Conservation (phyloP, 2,113 vertebrate species). For the Montifringilla adamsi region DNA sequence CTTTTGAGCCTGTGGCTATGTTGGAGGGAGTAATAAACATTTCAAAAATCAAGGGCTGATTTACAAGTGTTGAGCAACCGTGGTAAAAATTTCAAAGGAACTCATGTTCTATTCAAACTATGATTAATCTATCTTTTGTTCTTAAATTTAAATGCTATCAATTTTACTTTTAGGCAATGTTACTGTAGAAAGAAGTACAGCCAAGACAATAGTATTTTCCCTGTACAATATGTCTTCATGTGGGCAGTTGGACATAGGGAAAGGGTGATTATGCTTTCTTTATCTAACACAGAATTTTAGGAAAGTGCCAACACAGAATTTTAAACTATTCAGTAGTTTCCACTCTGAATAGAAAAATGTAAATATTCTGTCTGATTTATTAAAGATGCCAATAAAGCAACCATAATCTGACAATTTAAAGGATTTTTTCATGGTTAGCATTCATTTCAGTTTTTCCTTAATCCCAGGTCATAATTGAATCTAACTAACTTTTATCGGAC, state of each 20-base stretch:
- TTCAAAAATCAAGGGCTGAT: background rate
- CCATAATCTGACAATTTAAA: constrained; percentile 15
- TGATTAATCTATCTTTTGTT: background rate
- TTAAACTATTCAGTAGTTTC: constrained; percentile 2
- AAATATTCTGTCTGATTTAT: constrained; percentile 8
- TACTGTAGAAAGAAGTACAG: background rate
- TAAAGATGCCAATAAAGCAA: constrained; percentile 1
- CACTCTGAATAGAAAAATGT: background rate
- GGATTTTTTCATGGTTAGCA: background rate
- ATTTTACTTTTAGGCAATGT: background rate
- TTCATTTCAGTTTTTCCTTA: background rate
- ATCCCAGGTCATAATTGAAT: background rate
- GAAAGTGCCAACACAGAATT: background rate
- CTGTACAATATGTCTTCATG: background rate
- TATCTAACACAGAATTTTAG: background rate
- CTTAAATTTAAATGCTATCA: constrained; percentile 3
- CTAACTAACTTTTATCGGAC: background rate
- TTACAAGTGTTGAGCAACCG: background rate
- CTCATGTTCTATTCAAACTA: background rate
- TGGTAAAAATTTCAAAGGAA: background rate
- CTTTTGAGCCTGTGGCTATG: background rate
- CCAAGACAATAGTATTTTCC: background rate
- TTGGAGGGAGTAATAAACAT: background rate
- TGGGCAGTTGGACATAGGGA: background rate
- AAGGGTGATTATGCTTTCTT: background rate